These are phyloP conservation scores for Trichonephila clavata DNA, from an alignment of 1,140 invertebrate genomes.

Conservation along the genomic window DNA sequence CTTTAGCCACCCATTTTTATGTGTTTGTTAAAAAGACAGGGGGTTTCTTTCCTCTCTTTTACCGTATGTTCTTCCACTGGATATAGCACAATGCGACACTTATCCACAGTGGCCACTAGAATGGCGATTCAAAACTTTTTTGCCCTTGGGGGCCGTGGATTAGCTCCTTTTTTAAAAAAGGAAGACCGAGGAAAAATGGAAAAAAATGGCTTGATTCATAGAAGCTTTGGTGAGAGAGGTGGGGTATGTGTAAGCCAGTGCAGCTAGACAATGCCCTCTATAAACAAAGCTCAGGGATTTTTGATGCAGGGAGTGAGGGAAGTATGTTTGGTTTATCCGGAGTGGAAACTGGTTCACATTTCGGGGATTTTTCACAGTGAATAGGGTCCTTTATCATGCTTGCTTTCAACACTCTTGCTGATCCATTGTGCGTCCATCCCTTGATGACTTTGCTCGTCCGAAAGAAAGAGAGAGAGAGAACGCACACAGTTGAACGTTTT, in stretches of 20 bases:
- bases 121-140: constrained; percentile 48
- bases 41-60: no score
- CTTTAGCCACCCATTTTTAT: constrained; percentile 20
- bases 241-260: constrained; percentile 10
- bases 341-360: constrained; percentile 5
- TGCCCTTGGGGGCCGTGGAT: constrained; percentile 30
- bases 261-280: constrained; percentile 11
- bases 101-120: constrained; percentile 51
- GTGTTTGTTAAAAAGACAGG: constrained; percentile 18
- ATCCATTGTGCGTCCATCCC: not conserved
- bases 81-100: constrained; percentile 47
- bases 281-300: constrained; percentile 59
- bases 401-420: constrained; percentile 1
- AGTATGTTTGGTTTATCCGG: constrained; percentile 1
- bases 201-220: not conserved
- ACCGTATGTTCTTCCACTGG: no score
- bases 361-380: constrained; percentile 28
- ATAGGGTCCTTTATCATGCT: constrained; percentile 10
- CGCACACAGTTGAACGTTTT: not conserved
- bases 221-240: not conserved
- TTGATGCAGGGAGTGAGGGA: not conserved
- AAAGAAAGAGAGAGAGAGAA: not conserved
- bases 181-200: not conserved
- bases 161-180: not conserved
- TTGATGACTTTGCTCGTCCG: not conserved